These are phyloP conservation scores for Ochlodes sylvanus DNA, from an alignment of 2,888 invertebrate species.

Conservation along the genomic window DNA sequence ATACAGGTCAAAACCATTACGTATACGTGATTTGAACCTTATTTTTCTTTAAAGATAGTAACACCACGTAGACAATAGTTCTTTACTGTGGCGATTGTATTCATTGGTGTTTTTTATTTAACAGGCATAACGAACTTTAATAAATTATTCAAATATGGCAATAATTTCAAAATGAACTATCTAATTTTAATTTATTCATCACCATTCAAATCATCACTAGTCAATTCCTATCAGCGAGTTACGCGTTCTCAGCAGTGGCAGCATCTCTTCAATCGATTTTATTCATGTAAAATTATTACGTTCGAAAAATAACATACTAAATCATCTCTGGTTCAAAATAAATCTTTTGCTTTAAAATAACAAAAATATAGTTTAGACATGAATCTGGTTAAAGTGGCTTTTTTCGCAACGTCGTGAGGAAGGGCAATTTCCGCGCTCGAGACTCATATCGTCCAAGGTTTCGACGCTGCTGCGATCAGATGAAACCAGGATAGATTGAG, in stretches of 20 bases:
- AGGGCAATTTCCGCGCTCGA: slow-evolving; percentile 68
- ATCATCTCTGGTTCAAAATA: slow-evolving; percentile 15
- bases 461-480: slow-evolving; percentile 79
- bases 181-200: slow-evolving; percentile 44
- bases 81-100: slow-evolving; percentile 39
- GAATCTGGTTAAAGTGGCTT: slow-evolving; percentile 83
- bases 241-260: slow-evolving; percentile 13
- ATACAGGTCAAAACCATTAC: slow-evolving; percentile 49
- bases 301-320: slow-evolving; percentile 33
- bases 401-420: slow-evolving; percentile 61
- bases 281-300: slow-evolving; percentile 30
- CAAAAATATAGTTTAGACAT: slow-evolving; percentile 74
- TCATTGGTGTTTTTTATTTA: slow-evolving; percentile 46
- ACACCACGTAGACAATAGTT: slow-evolving; percentile 38
- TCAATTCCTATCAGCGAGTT: slow-evolving; percentile 62
- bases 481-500: slow-evolving; percentile 69
- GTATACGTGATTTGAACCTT: slow-evolving; percentile 65
- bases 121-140: slow-evolving; percentile 38
- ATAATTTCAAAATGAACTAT: slow-evolving; percentile 47
- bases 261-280: neutral
- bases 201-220: slow-evolving; percentile 53
- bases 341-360: slow-evolving; percentile 25
- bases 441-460: slow-evolving; percentile 67
- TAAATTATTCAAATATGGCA: slow-evolving; percentile 42
- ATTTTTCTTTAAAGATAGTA: slow-evolving; percentile 38